Conservation (phyloP, 2,113 vertebrate genomes). For the Mirza zaza region DNA sequence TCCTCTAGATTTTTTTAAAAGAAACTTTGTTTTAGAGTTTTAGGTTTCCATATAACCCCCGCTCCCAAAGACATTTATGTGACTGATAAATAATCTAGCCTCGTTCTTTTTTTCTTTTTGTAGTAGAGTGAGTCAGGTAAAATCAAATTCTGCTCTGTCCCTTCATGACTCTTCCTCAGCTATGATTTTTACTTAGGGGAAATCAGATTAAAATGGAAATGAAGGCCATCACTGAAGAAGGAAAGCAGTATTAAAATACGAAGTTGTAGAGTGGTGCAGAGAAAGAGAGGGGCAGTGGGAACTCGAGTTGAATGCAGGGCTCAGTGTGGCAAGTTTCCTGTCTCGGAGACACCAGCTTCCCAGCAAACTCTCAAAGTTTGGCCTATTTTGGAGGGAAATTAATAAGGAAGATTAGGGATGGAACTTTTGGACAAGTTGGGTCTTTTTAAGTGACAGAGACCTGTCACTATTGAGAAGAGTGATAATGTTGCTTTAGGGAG, state of each 20-base stretch:
- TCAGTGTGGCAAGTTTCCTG: not conserved
- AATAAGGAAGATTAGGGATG: not conserved
- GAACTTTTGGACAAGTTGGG: not conserved
- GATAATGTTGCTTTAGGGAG: not conserved
- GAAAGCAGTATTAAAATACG: not conserved
- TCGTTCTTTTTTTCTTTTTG: not conserved
- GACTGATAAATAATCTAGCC: not conserved
- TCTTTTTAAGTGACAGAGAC: not conserved
- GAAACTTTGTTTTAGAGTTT: not conserved
- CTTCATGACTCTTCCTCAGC: not conserved
- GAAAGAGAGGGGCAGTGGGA: not conserved
- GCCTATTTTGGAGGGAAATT: not conserved
- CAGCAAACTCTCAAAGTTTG: not conserved
- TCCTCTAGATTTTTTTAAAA: not conserved
- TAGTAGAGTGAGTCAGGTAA: not conserved
- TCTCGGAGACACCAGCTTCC: not conserved
- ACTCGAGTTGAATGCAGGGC: not conserved
- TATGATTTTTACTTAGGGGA: not conserved
- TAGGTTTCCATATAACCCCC: no score
- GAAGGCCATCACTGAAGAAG: not conserved
- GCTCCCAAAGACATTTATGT: not conserved
- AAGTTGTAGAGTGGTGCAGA: not conserved
- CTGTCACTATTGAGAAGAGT: not conserved
- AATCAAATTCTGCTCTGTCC: not conserved
- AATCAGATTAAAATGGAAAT: constrained; percentile 20